Conservation (phyloP, 2,113 vertebrate genomes). For the Grammomys surdaster region DNA sequence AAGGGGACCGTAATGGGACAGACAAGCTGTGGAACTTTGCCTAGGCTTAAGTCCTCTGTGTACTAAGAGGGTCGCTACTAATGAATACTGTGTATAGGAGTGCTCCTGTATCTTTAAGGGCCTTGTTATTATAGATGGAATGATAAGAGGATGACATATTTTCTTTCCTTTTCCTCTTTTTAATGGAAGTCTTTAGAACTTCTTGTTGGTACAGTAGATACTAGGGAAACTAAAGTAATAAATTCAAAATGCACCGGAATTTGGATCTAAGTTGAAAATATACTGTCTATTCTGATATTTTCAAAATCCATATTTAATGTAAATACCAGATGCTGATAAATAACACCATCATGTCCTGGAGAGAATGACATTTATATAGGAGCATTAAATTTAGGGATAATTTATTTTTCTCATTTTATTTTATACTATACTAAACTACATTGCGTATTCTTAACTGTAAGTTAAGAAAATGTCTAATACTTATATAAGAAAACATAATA, state of each 20-base stretch:
- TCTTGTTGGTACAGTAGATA: neutral
- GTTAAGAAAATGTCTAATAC: neutral
- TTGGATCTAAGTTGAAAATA: slow-evolving; percentile 12
- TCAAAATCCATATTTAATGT: neutral
- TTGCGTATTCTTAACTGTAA: neutral
- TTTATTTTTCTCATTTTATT: neutral
- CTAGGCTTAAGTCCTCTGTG: slow-evolving; percentile 50
- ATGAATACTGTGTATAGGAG: slow-evolving; percentile 37
- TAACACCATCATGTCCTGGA: neutral
- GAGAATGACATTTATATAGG: neutral
- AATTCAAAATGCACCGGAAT: slow-evolving; percentile 32
- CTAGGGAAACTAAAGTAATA: neutral
- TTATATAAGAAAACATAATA: neutral
- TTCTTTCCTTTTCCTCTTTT: slow-evolving; percentile 50
- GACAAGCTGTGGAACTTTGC: neutral
- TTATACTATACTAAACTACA: neutral
- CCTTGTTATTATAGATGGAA: slow-evolving; percentile 45
- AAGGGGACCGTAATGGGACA: slow-evolving; percentile 41
- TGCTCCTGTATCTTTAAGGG: neutral
- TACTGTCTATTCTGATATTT: neutral
- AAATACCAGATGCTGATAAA: slow-evolving; percentile 4
- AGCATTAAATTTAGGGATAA: neutral
- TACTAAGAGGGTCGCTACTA: slow-evolving; percentile 34
- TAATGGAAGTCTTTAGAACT: slow-evolving; percentile 17
- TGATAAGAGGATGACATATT: slow-evolving; percentile 39